These are phyloP conservation scores for Lutjanus erythropterus DNA, from an alignment of 2,113 vertebrate species.

Conservation along the genomic window DNA sequence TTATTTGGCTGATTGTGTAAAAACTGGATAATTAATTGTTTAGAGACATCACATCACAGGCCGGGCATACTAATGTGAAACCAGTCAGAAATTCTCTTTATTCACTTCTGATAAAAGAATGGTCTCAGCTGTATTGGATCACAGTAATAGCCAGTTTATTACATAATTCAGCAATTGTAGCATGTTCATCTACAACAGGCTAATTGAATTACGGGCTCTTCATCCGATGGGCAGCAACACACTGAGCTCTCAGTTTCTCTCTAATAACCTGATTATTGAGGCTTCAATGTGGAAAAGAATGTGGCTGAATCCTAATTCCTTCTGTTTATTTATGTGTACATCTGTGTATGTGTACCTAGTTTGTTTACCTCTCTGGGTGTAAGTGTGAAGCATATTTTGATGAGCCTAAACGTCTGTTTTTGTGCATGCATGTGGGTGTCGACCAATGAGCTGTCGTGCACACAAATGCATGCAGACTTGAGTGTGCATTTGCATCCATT, in stretches of 20 bases:
- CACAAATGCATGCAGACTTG: neutral
- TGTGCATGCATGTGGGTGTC: conserved; percentile 6
- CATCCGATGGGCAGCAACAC: conserved; percentile 25
- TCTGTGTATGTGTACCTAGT: neutral
- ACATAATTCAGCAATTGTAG: conserved; percentile 41
- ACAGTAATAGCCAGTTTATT: conserved; percentile 39
- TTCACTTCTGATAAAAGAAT: conserved; percentile 41
- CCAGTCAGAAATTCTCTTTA: conserved; percentile 50
- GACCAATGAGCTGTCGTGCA: neutral
- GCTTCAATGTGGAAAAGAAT: conserved; percentile 48
- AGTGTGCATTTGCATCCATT: neutral
- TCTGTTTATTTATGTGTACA: neutral
- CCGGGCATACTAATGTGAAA: conserved; percentile 43
- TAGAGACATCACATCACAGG: conserved; percentile 21
- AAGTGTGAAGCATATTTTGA: neutral
- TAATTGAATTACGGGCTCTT: conserved; percentile 55
- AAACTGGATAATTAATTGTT: conserved; percentile 56
- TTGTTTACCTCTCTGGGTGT: neutral
- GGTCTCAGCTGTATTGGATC: conserved; percentile 29
- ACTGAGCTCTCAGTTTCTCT: conserved; percentile 52
- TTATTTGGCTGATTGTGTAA: conserved; percentile 42
- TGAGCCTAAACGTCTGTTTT: neutral
- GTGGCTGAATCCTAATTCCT: conserved; percentile 51
- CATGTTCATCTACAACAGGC: conserved; percentile 16
- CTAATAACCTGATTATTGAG: conserved; percentile 78